Percentiles rank a stretch among this genome's conserved stretches.
These are phyloP conservation scores for Drosophila persimilis DNA, from an alignment of 1,140 invertebrate species.

Conservation along the genomic window DNA sequence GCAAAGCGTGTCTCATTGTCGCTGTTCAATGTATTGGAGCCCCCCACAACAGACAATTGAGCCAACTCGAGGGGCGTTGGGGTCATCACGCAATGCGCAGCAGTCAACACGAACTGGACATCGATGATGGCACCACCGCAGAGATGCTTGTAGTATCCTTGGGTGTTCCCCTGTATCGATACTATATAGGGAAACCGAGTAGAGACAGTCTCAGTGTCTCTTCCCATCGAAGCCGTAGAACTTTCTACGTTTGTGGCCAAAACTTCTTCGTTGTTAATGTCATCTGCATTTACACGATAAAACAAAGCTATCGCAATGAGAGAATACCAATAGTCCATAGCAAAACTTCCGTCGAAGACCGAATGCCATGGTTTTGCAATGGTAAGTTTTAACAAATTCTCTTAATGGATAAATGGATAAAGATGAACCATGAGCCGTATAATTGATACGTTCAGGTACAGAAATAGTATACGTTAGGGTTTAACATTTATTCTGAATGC, in stretches of 20 bases:
- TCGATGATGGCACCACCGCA: conserved; percentile 58
- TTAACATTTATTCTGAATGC: too few species aligned
- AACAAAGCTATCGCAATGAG: too few species aligned
- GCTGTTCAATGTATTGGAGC: conserved; percentile 22
- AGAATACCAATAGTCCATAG: too few species aligned
- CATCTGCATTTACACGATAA: too few species aligned
- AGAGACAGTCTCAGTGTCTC: not conserved
- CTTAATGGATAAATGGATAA: too few species aligned
- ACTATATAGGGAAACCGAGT: conserved; percentile 46
- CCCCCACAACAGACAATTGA: conserved; percentile 25
- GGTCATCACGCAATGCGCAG: conserved; percentile 50
- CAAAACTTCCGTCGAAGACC: too few species aligned
- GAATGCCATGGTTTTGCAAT: too few species aligned
- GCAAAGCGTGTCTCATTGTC: conserved; percentile 1
- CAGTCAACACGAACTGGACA: conserved; percentile 37
- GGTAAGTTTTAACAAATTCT: too few species aligned
- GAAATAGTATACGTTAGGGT: too few species aligned
- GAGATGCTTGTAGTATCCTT: conserved; percentile 42
- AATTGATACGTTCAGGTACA: too few species aligned
- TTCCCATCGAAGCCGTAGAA: not conserved
- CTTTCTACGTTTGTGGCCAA: not conserved
- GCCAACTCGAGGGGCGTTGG: conserved; percentile 2
- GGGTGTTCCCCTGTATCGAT: conserved; percentile 40
- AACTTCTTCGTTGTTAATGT: too few species aligned
- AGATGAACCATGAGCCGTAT: too few species aligned